Conservation (phyloP, 2,797 vertebrate species). For the Naso thynnoides region DNA sequence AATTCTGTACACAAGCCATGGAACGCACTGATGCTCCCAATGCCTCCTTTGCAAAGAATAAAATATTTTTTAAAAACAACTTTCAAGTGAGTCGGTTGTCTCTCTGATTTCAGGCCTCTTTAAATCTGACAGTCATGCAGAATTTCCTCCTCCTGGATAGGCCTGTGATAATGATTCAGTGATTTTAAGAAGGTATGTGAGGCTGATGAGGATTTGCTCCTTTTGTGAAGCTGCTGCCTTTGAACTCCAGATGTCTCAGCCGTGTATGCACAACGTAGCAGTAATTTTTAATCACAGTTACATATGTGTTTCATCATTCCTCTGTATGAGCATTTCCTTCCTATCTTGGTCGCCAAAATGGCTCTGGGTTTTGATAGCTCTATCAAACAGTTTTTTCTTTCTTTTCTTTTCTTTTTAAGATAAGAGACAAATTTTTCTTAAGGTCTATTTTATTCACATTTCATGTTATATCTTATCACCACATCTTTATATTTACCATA, state of each 20-base stretch:
- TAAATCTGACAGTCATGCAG: slow-evolving; percentile 11
- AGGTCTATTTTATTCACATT: slow-evolving; percentile 63
- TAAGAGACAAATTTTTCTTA: slow-evolving; percentile 70
- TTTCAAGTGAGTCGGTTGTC: slow-evolving; percentile 10
- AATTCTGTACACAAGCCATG: slow-evolving; percentile 80
- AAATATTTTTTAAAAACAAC: slow-evolving; percentile 73
- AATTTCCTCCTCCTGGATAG: slow-evolving; percentile 18
- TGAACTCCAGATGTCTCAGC: slow-evolving; percentile 64
- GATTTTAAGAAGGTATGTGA: slow-evolving; percentile 24
- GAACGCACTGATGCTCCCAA: slow-evolving; percentile 79
- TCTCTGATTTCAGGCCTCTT: slow-evolving; percentile 32
- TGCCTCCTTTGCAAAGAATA: slow-evolving; percentile 84
- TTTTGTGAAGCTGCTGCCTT: slow-evolving; percentile 51
- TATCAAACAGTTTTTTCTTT: slow-evolving; percentile 49
- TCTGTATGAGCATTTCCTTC: slow-evolving; percentile 56
- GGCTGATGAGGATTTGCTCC: slow-evolving; percentile 40
- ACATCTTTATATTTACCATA: slow-evolving; percentile 58
- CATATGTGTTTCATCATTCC: slow-evolving; percentile 80
- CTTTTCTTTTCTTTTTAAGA: slow-evolving; percentile 54
- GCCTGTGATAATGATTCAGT: slow-evolving; percentile 6
- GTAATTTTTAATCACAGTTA: slow-evolving; percentile 71
- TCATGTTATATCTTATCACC: slow-evolving; percentile 51
- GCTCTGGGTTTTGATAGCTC: slow-evolving; percentile 60
- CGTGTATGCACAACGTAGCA: slow-evolving; percentile 49
- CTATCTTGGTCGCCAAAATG: slow-evolving; percentile 62